phyloP scores from a whole-genome alignment of 1,140 invertebrate species.

The Brachionus angularis region DNA sequence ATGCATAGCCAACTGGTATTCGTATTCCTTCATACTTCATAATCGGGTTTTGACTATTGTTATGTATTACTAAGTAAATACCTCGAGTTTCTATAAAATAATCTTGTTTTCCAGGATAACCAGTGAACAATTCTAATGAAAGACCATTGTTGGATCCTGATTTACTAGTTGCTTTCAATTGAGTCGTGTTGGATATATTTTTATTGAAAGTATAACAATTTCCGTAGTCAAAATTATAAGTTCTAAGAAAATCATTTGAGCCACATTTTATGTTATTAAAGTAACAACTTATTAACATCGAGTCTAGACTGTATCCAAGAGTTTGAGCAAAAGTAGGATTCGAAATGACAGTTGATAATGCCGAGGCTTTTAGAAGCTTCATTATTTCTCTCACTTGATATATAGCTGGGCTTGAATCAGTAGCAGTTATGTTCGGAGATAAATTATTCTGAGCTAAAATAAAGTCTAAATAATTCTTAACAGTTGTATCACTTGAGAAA shows the following conservation, averaged over 20 bases:
- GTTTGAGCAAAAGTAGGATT: neutral
- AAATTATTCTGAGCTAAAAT: neutral
- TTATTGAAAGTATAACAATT: slow-evolving; percentile 34
- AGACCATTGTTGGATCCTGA: slow-evolving; percentile 1
- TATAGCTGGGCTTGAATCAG: neutral
- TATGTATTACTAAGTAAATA: slow-evolving; percentile 16
- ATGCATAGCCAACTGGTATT: neutral
- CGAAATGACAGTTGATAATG: neutral
- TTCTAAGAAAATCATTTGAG: neutral
- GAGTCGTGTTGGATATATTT: neutral
- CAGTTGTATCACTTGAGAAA: neutral
- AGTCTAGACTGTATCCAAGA: neutral
- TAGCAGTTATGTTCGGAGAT: neutral
- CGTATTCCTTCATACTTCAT: slow-evolving; percentile 4
- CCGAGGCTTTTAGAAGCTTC: neutral
- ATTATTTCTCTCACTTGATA: neutral
- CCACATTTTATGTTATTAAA: neutral
- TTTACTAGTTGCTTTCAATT: slow-evolving; percentile 15
- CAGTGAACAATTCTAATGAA: slow-evolving; percentile 15
- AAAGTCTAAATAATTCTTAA: neutral
- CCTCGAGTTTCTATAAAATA: neutral
- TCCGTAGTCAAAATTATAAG: neutral
- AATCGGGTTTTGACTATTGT: neutral
- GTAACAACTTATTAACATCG: slow-evolving; percentile 24
- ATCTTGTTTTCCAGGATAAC: neutral